Percentiles rank a stretch among this genome's conserved stretches.
Evolutionary conservation across 2,797 vertebrate genomes (phyloP).

Genomic region (Cuculus canorus): DNA sequence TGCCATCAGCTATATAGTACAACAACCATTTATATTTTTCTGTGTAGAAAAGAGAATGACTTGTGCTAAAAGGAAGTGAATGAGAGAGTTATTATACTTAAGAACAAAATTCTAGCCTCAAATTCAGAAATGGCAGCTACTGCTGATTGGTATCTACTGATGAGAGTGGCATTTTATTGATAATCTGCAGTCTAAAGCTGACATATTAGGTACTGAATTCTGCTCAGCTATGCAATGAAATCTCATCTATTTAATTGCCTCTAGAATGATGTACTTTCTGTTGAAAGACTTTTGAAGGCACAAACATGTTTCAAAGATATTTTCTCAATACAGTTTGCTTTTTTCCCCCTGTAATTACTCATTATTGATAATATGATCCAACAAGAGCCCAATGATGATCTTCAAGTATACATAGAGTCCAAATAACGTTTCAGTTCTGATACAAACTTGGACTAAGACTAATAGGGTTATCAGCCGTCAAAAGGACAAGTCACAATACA

Average conservation of each 20-base stretch:
- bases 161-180: slow-evolving; percentile 71
- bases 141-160: slow-evolving; percentile 26
- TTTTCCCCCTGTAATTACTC: background rate
- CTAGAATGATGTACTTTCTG: slow-evolving; percentile 33
- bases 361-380: slow-evolving; percentile 33
- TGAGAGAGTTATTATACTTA: slow-evolving; percentile 40
- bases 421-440: slow-evolving; percentile 19
- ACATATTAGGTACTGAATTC: slow-evolving; percentile 49
- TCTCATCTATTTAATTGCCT: slow-evolving; percentile 46
- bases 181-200: slow-evolving; percentile 65
- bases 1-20: background rate
- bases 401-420: background rate
- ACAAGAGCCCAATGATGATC: slow-evolving; percentile 38
- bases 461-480: slow-evolving; percentile 17
- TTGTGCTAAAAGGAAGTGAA: background rate
- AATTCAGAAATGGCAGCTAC: slow-evolving; percentile 44
- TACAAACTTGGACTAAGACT: background rate
- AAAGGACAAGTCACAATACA: slow-evolving; percentile 30
- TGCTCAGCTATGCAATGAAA: slow-evolving; percentile 52
- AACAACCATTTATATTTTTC: background rate
- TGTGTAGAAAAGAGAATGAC: background rate
- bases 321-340: background rate
- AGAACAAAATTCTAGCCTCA: slow-evolving; percentile 41
- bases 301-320: slow-evolving; percentile 23
- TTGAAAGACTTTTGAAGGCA: slow-evolving; percentile 33